Evolutionary conservation across 2,888 invertebrate species (phyloP).

Genomic region (Druceiella hillmani): DNA sequence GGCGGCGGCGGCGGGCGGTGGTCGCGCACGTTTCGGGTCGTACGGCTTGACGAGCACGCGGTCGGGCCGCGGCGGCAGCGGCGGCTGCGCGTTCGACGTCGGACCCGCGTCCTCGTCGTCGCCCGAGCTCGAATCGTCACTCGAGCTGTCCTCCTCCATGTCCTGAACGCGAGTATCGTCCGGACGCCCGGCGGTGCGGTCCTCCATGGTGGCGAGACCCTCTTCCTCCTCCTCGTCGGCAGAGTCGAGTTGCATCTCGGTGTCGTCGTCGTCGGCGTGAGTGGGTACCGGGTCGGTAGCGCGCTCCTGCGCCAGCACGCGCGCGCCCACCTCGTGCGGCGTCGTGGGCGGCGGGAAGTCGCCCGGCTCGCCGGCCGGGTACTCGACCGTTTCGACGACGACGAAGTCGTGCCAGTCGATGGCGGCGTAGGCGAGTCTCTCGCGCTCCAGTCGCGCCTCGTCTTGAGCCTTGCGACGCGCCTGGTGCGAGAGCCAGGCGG

Average conservation of each 20-base stretch:
- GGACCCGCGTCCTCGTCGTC: slow-evolving; percentile 56
- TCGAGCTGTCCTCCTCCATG: slow-evolving; percentile 84
- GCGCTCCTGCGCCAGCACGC: slow-evolving; percentile 78
- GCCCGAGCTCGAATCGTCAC: slow-evolving; percentile 38
- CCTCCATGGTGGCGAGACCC: slow-evolving; percentile 64
- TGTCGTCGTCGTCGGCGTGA: slow-evolving; percentile 59
- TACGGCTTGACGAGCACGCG: slow-evolving; percentile 96
- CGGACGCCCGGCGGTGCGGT: slow-evolving; percentile 44
- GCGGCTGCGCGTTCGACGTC: slow-evolving; percentile 48
- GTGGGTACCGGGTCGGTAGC: slow-evolving; percentile 58
- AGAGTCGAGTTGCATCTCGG: slow-evolving; percentile 87
- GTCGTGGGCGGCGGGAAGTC: slow-evolving; percentile 97
- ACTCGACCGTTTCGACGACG: slow-evolving; percentile 99
- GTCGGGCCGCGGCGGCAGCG: slow-evolving; percentile 82
- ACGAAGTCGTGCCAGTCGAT: slow-evolving; percentile 99
- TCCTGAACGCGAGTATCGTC: slow-evolving; percentile 67
- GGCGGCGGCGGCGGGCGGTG: slow-evolving; percentile 51
- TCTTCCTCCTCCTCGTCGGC: slow-evolving; percentile 63
- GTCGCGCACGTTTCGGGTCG: slow-evolving; percentile 73
- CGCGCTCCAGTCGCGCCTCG: slow-evolving; percentile 92
- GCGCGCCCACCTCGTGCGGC: slow-evolving; percentile 93
- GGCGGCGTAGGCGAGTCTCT: slow-evolving; percentile 92
- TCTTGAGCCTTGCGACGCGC: slow-evolving; percentile 89
- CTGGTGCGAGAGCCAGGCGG: slow-evolving; percentile 95
- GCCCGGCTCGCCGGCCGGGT: slow-evolving; percentile 92